These are phyloP conservation scores for Ailuropoda melanoleuca DNA, from an alignment of 2,113 vertebrate genomes.

Conservation along the genomic window DNA sequence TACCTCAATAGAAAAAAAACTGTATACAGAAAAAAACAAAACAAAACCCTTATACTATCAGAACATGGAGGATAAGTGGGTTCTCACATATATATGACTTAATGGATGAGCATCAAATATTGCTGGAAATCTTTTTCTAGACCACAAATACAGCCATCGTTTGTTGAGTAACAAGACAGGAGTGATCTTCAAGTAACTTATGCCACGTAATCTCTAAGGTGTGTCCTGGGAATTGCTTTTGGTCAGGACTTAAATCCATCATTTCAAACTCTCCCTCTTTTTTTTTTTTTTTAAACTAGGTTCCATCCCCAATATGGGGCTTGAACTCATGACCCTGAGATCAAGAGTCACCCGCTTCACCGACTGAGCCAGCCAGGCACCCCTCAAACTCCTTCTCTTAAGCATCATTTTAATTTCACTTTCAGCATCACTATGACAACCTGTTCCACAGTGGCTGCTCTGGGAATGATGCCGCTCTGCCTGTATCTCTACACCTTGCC, in stretches of 20 bases:
- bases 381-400: neutral
- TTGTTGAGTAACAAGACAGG: neutral
- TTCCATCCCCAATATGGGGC: neutral
- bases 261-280: neutral
- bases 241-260: neutral
- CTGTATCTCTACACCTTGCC: constrained; percentile 75
- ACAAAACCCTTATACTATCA: neutral
- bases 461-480: constrained; percentile 80
- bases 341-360: neutral
- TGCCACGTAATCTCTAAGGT: neutral
- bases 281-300: neutral
- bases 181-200: neutral
- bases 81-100: neutral
- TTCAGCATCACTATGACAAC: constrained; percentile 80
- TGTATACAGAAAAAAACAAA: neutral
- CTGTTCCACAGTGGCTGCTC: constrained; percentile 76
- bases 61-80: neutral
- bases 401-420: neutral
- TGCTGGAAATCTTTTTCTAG: neutral
- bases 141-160: neutral
- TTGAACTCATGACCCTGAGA: neutral
- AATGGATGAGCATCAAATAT: neutral
- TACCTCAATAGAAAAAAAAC: neutral
- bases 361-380: neutral
- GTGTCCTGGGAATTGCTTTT: neutral